Evolutionary conservation across 2,113 vertebrate genomes (phyloP).

Genomic region (Sphyrna mokarran): DNA sequence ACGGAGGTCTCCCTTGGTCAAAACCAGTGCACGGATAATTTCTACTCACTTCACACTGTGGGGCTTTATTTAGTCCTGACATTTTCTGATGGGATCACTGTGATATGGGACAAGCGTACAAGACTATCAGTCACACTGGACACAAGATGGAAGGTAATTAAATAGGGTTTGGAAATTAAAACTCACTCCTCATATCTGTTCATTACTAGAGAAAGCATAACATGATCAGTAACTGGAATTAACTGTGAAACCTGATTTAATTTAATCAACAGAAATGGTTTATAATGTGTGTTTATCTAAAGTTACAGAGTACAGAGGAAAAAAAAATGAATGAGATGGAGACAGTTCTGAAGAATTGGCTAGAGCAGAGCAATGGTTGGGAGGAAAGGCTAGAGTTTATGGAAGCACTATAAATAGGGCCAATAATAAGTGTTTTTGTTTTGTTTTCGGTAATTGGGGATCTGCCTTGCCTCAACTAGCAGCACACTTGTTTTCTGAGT

Average conservation of each 20-base stretch:
- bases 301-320: neutral
- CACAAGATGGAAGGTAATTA: neutral
- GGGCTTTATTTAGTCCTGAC: neutral
- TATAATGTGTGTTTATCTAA: neutral
- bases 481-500: too few species aligned
- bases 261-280: neutral
- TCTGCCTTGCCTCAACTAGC: neutral
- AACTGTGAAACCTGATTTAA: neutral
- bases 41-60: neutral
- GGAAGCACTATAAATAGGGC: neutral
- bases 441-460: neutral
- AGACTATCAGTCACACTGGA: slow-evolving; percentile 26
- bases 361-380: neutral
- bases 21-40: neutral
- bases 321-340: neutral
- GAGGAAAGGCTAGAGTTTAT: neutral
- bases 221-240: neutral
- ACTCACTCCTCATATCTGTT: neutral
- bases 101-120: slow-evolving; percentile 32
- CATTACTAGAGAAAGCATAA: neutral
- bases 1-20: neutral
- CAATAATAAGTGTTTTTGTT: neutral
- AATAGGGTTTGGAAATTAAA: neutral
- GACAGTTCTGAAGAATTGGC: neutral
- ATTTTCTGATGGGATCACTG: slow-evolving; percentile 26